phyloP scores from a whole-genome alignment of 2,888 invertebrate genomes.

The Stenchaetothrips biformis region DNA sequence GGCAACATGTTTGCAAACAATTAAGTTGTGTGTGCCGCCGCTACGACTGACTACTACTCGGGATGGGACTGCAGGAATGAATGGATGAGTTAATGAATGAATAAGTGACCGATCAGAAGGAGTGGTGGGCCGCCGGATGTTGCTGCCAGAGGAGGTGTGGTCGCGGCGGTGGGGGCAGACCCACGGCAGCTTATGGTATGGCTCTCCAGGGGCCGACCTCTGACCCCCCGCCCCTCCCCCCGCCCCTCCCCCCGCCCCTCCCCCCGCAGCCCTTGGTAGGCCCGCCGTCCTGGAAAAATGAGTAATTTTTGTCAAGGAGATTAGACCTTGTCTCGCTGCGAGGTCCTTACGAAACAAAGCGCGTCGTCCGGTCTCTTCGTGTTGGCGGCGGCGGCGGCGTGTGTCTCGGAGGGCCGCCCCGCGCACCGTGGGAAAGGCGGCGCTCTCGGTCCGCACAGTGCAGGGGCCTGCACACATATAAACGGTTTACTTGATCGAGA shows the following conservation, averaged over 20 bases:
- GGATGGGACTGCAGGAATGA: conserved; percentile 12
- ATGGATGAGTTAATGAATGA: conserved; percentile 21
- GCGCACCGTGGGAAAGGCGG: neutral
- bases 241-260: neutral
- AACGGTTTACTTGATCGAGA: too few species aligned
- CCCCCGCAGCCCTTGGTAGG: neutral
- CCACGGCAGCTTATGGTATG: neutral
- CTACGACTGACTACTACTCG: neutral
- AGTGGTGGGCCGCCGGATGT: conserved; percentile 12
- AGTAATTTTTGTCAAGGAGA: neutral
- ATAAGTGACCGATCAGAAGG: conserved; percentile 4
- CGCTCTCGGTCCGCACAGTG: too few species aligned
- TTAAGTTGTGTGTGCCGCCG: neutral
- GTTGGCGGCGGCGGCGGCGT: too few species aligned
- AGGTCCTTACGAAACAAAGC: too few species aligned
- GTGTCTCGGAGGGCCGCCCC: neutral
- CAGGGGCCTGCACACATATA: too few species aligned
- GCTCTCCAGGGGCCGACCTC: neutral
- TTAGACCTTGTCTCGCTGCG: neutral
- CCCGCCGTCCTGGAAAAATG: too few species aligned
- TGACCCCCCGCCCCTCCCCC: neutral
- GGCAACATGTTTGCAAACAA: conserved; percentile 14
- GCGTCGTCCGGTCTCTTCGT: too few species aligned
- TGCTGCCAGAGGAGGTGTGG: neutral
- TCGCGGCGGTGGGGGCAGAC: neutral